These are phyloP conservation scores for Xestoiulus laeticollis DNA, from an alignment of 2,888 invertebrate species.

Conservation along the genomic window DNA sequence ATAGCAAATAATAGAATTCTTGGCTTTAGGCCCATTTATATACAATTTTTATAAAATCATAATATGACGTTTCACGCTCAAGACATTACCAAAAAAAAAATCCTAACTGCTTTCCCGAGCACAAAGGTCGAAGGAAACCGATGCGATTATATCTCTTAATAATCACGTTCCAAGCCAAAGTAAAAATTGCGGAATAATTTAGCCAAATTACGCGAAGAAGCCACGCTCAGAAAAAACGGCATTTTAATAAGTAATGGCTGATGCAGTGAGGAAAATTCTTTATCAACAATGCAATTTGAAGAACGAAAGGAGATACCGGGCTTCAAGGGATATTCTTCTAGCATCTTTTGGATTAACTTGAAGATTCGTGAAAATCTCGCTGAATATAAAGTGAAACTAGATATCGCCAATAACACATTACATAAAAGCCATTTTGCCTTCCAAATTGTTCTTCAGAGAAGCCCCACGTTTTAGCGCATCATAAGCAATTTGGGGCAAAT, in stretches of 20 bases:
- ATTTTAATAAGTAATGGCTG: neutral
- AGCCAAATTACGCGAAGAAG: neutral
- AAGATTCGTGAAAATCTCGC: neutral
- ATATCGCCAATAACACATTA: neutral
- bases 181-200: neutral
- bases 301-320: neutral
- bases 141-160: neutral
- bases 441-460: neutral
- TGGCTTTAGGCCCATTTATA: neutral
- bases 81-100: neutral
- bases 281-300: neutral
- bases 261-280: neutral
- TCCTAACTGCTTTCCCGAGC: neutral
- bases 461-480: neutral
- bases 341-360: neutral
- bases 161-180: neutral
- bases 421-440: slow-evolving; percentile 15
- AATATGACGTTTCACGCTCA: neutral
- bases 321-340: neutral
- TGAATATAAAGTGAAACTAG: slow-evolving; percentile 43
- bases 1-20: no score
- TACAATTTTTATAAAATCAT: neutral
- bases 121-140: neutral
- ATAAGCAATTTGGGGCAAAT: neutral
- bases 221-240: neutral